Percentiles rank a stretch among this genome's conserved stretches.
These are phyloP conservation scores for Ataeniobius toweri DNA, from an alignment of 2,797 vertebrate genomes.

Conservation along the genomic window DNA sequence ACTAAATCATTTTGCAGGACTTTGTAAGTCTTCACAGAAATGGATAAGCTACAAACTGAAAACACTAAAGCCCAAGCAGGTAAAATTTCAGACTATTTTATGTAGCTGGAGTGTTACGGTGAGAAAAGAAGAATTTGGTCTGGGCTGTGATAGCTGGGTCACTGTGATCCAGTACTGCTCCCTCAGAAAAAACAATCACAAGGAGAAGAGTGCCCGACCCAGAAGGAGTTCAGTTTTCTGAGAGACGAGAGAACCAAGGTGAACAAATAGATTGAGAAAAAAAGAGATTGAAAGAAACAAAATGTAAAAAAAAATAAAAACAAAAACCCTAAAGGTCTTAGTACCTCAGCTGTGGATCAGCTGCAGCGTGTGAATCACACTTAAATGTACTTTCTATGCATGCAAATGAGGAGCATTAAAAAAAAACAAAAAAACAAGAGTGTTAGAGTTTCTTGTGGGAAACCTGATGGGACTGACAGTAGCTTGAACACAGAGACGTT, in stretches of 20 bases:
- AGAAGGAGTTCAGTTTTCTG: background rate
- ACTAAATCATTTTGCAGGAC: background rate
- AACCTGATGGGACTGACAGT: conserved; percentile 47
- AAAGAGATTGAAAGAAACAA: conserved; percentile 13
- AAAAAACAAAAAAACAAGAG: background rate
- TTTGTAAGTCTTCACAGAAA: conserved; percentile 11
- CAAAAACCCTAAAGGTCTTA: background rate
- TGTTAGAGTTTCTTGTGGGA: conserved; percentile 18
- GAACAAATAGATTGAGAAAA: conserved; percentile 13
- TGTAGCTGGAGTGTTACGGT: background rate
- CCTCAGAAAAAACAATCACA: conserved; percentile 20
- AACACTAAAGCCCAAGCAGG: background rate
- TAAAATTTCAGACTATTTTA: background rate
- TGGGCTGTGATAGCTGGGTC: background rate
- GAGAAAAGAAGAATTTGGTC: conserved; percentile 10
- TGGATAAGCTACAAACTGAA: background rate
- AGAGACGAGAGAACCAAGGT: background rate
- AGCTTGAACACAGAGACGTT: conserved; percentile 30
- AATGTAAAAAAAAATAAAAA: conserved; percentile 4
- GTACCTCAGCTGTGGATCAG: conserved; percentile 36
- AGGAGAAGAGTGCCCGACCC: conserved; percentile 4
- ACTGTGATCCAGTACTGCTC: conserved; percentile 14
- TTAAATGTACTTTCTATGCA: conserved; percentile 18
- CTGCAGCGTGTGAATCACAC: conserved; percentile 23
- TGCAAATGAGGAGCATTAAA: conserved; percentile 26